Base-by-base conservation (phyloP, 1,140 invertebrate genomes). In the Batillaria attramentaria region DNA sequence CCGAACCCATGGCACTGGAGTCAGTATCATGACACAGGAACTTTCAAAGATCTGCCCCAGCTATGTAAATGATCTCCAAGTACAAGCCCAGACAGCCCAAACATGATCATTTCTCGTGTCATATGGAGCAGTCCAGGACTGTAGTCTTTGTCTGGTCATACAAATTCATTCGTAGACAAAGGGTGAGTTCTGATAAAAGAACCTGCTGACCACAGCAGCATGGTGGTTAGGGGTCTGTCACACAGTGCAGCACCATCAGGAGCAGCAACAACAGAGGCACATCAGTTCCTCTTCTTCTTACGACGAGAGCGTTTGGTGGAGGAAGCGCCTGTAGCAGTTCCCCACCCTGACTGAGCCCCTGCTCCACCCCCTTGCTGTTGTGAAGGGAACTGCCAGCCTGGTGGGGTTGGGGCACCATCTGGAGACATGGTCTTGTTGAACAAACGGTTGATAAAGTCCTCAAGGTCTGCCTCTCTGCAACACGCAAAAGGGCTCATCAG, bases 271-370 rank as follows among this genome's bases (percentile, higher is more conserved):
- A 43, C 16, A 13, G 20, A 18, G 39, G 28, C 4, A 39, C 28
- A 43, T 82, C 72, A 88, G 72, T 86, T 84, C 73, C 84, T 84
- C 74, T 86, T 86, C 79, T 88, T 88, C 70, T 77, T 84, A 18
- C 82, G 72, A 13, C 84, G 74, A 6, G 54, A 76, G 96, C 92
- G 99, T 98, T 92, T 99, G 97, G 68, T 97, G 91, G 16, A 99
- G 90, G 78, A 77, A 24, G 91, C 98, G 97, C 0, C 96, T 96
- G 50, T 94, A 94, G 13, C 99, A 90, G 73, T 77, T 81, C 42
- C 50, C 77, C 46, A 62, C 94, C 89, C 33, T 94, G 93, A 13
- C 96, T 95, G 66, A 95, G 95, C 28, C 28, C 97, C 93, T 0
- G 97, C 95, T 89, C 99, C 97, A 75, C 97, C 92, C 89, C 77